A percentile compares a stretch with the other conserved stretches of the same genome.
Conservation (phyloP, 2,888 invertebrate species). For the Geotrupes spiniger region DNA sequence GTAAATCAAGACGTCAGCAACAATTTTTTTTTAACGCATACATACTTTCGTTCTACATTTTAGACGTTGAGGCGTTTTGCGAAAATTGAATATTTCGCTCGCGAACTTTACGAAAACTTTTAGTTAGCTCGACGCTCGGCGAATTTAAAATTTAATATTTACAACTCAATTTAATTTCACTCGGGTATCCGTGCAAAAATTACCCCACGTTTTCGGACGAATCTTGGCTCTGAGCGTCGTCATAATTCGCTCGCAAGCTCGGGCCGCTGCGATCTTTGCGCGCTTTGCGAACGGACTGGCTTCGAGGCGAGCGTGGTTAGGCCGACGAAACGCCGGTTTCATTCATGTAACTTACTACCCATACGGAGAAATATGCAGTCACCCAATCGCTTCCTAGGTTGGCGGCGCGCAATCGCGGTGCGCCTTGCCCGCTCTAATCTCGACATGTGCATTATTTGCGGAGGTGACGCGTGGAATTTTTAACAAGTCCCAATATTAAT, state of each 20-base stretch:
- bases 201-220: not conserved
- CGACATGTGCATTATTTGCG: too few species aligned
- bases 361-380: conserved; percentile 35
- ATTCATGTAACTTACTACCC: conserved; percentile 36
- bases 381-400: conserved; percentile 37
- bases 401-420: conserved; percentile 31
- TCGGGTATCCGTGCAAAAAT: conserved; percentile 13
- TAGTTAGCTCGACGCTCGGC: too few species aligned
- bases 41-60: too few species aligned
- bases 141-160: too few species aligned
- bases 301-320: conserved; percentile 33
- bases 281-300: conserved; percentile 40
- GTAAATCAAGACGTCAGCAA: too few species aligned
- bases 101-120: too few species aligned
- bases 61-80: too few species aligned
- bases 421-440: not conserved
- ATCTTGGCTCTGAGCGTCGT: conserved; percentile 16
- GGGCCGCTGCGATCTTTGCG: conserved; percentile 32
- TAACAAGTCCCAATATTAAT: too few species aligned
- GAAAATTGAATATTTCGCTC: too few species aligned
- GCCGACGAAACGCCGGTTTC: conserved; percentile 32
- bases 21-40: too few species aligned
- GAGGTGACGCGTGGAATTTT: too few species aligned
- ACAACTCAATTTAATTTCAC: conserved; percentile 1
- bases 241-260: conserved; percentile 23